Base-by-base conservation (phyloP, 2,888 invertebrate genomes). In the Acronicta leporina region DNA sequence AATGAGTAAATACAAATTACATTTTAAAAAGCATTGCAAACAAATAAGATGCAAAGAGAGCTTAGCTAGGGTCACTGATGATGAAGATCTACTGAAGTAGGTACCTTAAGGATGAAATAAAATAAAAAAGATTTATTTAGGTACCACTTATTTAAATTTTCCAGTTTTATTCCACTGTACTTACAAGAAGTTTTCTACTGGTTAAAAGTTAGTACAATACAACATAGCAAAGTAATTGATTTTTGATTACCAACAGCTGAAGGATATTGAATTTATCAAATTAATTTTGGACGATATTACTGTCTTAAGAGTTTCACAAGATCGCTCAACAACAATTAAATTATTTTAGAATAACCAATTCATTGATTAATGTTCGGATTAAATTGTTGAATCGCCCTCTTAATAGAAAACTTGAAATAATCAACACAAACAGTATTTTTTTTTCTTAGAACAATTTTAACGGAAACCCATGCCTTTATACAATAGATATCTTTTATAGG, bases 201-300 rank as follows among this genome's bases (percentile, higher is more conserved):
- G 33, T 44, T 48, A n/a, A 38, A 45, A 69, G 40, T 47, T 35
- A 11, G 53, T 11, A 43, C 8, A 16, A 43, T 11, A n/a, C 25
- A 45, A 51, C 49, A 64, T 52, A 70, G 7, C 16, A 40, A 63
- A 40, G 48, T 63, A 60, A 73, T 73, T 63, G 63, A 58, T 48
- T 58, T 58, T 75, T 68, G 60, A 73, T 67, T 72, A 59, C 44
- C 27, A 48, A 53, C 48, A 58, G 59, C 20, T 47, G 25, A 75
- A 75, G 66, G 33, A 35, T 61, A 63, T 67, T 49, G 45, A 55
- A 60, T 67, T 73, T 44, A 56, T 71, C 53, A 38, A 59, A 62
- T 63, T 71, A 51, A 52, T 67, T 60, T 20, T 35, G 48, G 54
- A 42, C 60, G 47, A 54, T 72, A 63, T 70, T 62, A 49, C 52